phyloP scores from a whole-genome alignment of 2,797 vertebrate genomes.

The Schizothorax lantsangensis region DNA sequence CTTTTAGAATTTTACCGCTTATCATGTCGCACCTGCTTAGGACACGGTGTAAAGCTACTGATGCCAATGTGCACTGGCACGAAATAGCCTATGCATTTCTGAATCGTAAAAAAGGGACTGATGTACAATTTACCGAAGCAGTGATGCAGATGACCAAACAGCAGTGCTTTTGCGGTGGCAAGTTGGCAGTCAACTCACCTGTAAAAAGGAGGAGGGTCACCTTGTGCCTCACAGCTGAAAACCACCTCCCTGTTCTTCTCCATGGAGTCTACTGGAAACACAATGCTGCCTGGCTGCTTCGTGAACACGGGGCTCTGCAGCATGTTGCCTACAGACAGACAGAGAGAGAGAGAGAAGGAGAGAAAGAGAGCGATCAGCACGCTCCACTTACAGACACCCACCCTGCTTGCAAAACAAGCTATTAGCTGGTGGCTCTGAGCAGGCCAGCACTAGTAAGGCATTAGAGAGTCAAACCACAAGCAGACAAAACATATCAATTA shows the following conservation, averaged over 20 bases:
- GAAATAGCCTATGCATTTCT: slow-evolving; percentile 8
- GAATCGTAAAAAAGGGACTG: neutral
- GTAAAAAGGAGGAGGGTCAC: slow-evolving; percentile 86
- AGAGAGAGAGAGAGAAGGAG: slow-evolving; percentile 52
- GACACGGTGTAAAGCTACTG: neutral
- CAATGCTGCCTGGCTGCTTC: slow-evolving; percentile 90
- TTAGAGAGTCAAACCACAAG: slow-evolving; percentile 70
- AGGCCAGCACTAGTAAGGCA: slow-evolving; percentile 60
- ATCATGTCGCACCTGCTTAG: neutral
- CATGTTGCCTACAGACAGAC: slow-evolving; percentile 74
- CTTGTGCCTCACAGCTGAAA: slow-evolving; percentile 92
- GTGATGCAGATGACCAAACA: slow-evolving; percentile 23
- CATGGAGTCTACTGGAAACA: slow-evolving; percentile 89
- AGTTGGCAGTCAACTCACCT: slow-evolving; percentile 77
- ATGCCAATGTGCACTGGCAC: slow-evolving; percentile 3
- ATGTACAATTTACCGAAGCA: slow-evolving; percentile 30
- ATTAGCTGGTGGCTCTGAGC: slow-evolving; percentile 67
- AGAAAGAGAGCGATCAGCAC: slow-evolving; percentile 56
- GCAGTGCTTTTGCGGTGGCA: neutral
- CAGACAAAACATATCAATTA: slow-evolving; percentile 75
- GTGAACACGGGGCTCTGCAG: slow-evolving; percentile 89
- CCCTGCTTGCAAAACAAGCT: slow-evolving; percentile 67
- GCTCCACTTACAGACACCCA: slow-evolving; percentile 53
- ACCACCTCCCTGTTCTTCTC: slow-evolving; percentile 92
- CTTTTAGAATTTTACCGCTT: neutral